Evolutionary conservation across 2,888 invertebrate species (phyloP).

Genomic region (Chrysolina haemoptera): DNA sequence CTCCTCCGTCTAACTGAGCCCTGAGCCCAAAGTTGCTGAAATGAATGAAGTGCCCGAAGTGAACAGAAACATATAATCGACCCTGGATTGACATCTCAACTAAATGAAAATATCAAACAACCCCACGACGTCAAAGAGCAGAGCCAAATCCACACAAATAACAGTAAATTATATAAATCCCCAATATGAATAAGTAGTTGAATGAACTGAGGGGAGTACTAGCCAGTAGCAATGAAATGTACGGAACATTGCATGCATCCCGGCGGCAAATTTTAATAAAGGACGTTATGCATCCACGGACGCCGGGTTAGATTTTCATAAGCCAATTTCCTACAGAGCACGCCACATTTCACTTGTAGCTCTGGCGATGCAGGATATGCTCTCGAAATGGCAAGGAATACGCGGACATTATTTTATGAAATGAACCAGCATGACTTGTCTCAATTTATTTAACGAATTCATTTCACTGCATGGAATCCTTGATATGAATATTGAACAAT

Average conservation of each 20-base stretch:
- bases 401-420: background rate
- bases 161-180: conserved; percentile 19
- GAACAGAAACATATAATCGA: background rate
- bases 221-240: conserved; percentile 29
- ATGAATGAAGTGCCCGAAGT: too few species aligned
- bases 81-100: background rate
- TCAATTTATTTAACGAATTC: background rate
- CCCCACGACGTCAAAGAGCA: background rate
- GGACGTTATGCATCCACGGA: conserved; percentile 32
- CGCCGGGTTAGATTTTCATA: conserved; percentile 29
- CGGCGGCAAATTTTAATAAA: conserved; percentile 36
- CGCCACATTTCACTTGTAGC: conserved; percentile 34
- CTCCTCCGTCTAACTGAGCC: too few species aligned
- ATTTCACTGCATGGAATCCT: background rate
- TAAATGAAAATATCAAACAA: conserved; percentile 14
- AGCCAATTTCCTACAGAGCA: conserved; percentile 37
- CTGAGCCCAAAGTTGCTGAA: too few species aligned
- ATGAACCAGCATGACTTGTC: background rate
- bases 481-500: too few species aligned
- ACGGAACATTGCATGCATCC: conserved; percentile 26
- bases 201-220: background rate
- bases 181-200: background rate
- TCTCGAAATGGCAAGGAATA: background rate
- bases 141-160: background rate
- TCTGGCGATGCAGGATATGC: background rate